phyloP scores from a whole-genome alignment of 1,140 invertebrate species.

The Cephus cinctus region DNA sequence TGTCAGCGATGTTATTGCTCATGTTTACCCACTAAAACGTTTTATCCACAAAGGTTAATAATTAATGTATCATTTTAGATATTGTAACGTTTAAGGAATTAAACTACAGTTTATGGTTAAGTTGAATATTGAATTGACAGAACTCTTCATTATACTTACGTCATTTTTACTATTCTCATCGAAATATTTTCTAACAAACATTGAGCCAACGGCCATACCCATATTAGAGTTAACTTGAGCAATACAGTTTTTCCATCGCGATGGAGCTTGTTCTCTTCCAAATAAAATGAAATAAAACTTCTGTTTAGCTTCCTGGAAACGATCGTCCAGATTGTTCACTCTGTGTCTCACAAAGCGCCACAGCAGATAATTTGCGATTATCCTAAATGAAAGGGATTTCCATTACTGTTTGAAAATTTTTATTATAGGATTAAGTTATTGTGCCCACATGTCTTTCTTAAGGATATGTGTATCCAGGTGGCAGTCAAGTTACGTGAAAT shows the following conservation, averaged over 20 bases:
- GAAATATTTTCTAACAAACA: conserved; percentile 87
- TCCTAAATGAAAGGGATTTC: conserved; percentile 28
- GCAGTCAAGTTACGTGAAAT: background rate
- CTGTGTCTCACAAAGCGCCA: conserved; percentile 87
- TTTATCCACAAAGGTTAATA: no score
- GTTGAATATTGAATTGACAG: background rate
- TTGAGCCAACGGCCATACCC: conserved; percentile 78
- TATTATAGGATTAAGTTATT: no score
- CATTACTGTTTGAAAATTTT: background rate
- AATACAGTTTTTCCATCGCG: conserved; percentile 82
- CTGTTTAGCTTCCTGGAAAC: conserved; percentile 65
- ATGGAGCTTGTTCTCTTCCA: conserved; percentile 71
- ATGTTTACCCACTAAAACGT: no score
- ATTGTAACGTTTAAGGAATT: no score
- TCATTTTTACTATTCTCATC: conserved; percentile 78
- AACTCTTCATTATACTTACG: conserved; percentile 51
- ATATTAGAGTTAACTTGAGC: conserved; percentile 79
- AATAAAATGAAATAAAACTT: conserved; percentile 72
- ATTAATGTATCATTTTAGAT: no score
- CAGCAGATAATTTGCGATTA: conserved; percentile 75
- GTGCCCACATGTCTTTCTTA: no score
- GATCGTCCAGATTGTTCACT: conserved; percentile 80
- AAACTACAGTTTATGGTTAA: no score
- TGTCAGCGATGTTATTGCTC: no score
- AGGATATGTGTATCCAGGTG: no score